Evolutionary conservation across 2,113 vertebrate genomes (phyloP).

Genomic region (Platysternon megacephalum): DNA sequence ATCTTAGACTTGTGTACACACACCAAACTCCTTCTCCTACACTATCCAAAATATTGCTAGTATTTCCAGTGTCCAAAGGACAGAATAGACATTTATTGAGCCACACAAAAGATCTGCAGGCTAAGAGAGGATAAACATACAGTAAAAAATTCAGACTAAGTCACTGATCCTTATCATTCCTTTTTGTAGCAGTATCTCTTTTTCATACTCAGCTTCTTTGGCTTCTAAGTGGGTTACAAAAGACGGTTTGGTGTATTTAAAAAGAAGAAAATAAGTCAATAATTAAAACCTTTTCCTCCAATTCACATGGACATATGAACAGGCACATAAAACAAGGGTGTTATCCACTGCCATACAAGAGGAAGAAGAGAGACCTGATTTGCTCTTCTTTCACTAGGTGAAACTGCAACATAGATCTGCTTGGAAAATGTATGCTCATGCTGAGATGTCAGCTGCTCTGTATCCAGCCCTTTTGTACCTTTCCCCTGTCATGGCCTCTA

Average conservation of each 20-base stretch:
- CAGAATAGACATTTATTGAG: not conserved
- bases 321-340: not conserved
- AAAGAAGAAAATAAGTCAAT: not conserved
- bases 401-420: slow-evolving; percentile 53
- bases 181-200: not conserved
- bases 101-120: no score
- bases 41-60: not conserved
- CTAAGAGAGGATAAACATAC: not conserved
- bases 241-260: not conserved
- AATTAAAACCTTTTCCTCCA: not conserved
- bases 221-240: not conserved
- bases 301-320: not conserved
- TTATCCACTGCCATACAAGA: not conserved
- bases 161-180: not conserved
- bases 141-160: not conserved
- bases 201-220: not conserved
- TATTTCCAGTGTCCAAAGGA: not conserved
- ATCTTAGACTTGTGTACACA: no score
- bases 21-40: not conserved
- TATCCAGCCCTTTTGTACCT: not conserved
- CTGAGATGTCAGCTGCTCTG: not conserved
- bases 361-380: not conserved
- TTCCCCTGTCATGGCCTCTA: not conserved
- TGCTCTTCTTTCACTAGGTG: slow-evolving; percentile 9
- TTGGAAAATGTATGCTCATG: slow-evolving; percentile 47